Evolutionary conservation across 2,797 vertebrate genomes (phyloP).

Genomic region (Tenualosa ilisha): DNA sequence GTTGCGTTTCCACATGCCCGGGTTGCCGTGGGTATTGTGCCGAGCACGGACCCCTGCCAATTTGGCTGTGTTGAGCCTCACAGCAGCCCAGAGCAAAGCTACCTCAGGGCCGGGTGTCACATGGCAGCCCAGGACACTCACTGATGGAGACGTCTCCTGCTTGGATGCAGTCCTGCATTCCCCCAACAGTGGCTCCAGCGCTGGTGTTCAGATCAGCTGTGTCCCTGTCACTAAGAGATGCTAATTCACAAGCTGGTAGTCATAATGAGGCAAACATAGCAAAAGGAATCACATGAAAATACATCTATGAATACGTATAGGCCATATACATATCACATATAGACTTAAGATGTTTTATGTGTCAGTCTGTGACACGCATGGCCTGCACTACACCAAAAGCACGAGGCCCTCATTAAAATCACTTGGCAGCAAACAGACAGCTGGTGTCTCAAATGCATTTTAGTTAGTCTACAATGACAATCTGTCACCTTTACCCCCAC

Average conservation of each 20-base stretch:
- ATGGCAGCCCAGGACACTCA: background rate
- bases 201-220: constrained; percentile 5
- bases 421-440: background rate
- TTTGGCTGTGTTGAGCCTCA: constrained; percentile 59
- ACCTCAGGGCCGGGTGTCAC: background rate
- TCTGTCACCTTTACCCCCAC: constrained; percentile 1
- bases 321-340: background rate
- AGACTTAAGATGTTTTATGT: background rate
- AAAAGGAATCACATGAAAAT: background rate
- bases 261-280: background rate
- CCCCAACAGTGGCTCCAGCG: background rate
- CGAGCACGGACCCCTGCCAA: constrained; percentile 62
- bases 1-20: constrained; percentile 64
- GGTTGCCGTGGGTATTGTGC: constrained; percentile 66
- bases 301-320: background rate
- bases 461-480: constrained; percentile 22
- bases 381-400: background rate
- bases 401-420: background rate
- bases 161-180: constrained; percentile 3
- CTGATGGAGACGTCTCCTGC: constrained; percentile 19
- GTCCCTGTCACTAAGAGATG: background rate
- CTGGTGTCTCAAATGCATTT: constrained; percentile 20
- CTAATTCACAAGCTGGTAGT: background rate
- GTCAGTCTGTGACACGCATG: background rate
- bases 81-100: constrained; percentile 41